Conservation (phyloP, 2,113 vertebrate species). For the Proterorhinus semilunaris region DNA sequence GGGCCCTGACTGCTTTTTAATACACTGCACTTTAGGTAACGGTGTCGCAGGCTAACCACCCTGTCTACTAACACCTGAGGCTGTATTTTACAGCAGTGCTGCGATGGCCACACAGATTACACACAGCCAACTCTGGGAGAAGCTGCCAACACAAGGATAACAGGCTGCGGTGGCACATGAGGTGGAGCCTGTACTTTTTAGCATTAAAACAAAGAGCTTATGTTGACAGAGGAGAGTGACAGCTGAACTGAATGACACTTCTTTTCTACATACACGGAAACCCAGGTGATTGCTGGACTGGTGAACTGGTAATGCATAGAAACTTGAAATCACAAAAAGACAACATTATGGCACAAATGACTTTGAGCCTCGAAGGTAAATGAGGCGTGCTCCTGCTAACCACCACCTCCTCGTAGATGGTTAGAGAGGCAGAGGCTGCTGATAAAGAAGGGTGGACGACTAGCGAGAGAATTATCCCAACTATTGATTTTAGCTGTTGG, state of each 20-base stretch:
- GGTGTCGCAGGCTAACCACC: slow-evolving; percentile 72
- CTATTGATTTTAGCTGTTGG: slow-evolving; percentile 97
- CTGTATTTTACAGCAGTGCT: slow-evolving; percentile 67
- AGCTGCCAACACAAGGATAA: slow-evolving; percentile 54
- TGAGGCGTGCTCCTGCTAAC: slow-evolving; percentile 39
- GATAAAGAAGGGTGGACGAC: slow-evolving; percentile 80
- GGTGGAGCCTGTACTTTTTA: slow-evolving; percentile 9
- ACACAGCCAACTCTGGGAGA: slow-evolving; percentile 51
- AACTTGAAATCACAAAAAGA: background rate
- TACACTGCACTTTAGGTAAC: slow-evolving; percentile 87
- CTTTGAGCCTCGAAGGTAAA: slow-evolving; percentile 32
- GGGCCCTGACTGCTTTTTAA: slow-evolving; percentile 92
- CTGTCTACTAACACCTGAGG: slow-evolving; percentile 70
- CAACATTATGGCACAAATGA: slow-evolving; percentile 7
- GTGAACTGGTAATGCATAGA: background rate
- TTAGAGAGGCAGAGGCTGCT: slow-evolving; percentile 62
- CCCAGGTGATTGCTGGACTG: slow-evolving; percentile 38
- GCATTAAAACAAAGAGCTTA: slow-evolving; percentile 41
- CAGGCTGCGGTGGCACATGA: slow-evolving; percentile 35
- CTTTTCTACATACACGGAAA: slow-evolving; percentile 48
- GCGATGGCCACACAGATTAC: slow-evolving; percentile 60
- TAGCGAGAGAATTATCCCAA: slow-evolving; percentile 89
- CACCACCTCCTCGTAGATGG: slow-evolving; percentile 56
- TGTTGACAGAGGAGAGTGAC: slow-evolving; percentile 68
- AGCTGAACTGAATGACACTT: slow-evolving; percentile 59